Percentiles rank a stretch among this genome's conserved stretches.
These are phyloP conservation scores for Lobophora halterata DNA, from an alignment of 2,888 invertebrate genomes.

Conservation along the genomic window DNA sequence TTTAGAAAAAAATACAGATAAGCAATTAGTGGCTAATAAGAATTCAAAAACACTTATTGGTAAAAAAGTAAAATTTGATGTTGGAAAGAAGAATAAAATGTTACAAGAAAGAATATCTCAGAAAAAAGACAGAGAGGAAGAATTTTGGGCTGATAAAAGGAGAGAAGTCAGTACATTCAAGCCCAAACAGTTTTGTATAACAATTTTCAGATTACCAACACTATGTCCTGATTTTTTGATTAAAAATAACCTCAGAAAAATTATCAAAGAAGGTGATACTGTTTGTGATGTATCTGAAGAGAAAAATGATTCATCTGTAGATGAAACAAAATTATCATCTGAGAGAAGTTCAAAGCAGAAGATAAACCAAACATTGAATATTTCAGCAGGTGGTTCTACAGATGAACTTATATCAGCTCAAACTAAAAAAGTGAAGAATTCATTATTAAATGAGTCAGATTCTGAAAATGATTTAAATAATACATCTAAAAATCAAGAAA, in stretches of 20 bases:
- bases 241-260: slow-evolving; percentile 45
- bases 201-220: slow-evolving; percentile 48
- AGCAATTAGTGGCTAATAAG: slow-evolving; percentile 1
- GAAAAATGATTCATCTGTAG: slow-evolving; percentile 8
- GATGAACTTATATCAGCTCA: slow-evolving; percentile 18
- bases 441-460: slow-evolving; percentile 42
- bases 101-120: slow-evolving; percentile 10
- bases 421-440: slow-evolving; percentile 37
- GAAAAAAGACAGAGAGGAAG: slow-evolving; percentile 23
- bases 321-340: slow-evolving; percentile 1
- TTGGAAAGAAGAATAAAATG: slow-evolving; percentile 13
- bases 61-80: slow-evolving; percentile 10
- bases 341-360: slow-evolving; percentile 14
- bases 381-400: slow-evolving; percentile 7
- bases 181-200: slow-evolving; percentile 52
- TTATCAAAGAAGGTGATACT: slow-evolving; percentile 41
- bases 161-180: slow-evolving; percentile 55
- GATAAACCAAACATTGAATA: slow-evolving; percentile 1
- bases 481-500: slow-evolving; percentile 5
- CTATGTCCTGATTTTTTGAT: slow-evolving; percentile 46
- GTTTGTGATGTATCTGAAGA: slow-evolving; percentile 40
- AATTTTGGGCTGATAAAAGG: slow-evolving; percentile 43
- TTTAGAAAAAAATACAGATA: slow-evolving; percentile 21
- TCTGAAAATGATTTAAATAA: slow-evolving; percentile 30
- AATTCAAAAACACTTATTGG: not conserved